Conservation (phyloP, 2,888 invertebrate genomes). For the Dromius quadrimaculatus region DNA sequence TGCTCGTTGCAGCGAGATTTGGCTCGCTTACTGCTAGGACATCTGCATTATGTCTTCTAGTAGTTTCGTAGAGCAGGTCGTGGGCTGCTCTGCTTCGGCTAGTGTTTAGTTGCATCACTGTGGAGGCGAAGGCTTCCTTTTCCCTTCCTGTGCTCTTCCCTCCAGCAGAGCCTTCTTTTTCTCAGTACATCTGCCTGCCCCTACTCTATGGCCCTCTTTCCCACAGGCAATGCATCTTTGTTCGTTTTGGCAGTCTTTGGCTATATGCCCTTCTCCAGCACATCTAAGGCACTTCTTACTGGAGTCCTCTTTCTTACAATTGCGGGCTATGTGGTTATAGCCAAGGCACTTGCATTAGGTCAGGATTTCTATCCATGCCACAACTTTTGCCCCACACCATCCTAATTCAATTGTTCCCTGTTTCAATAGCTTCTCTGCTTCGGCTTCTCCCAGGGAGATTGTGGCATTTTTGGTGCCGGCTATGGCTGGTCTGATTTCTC, state of each 20-base stretch:
- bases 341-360: background rate
- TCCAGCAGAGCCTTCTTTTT: background rate
- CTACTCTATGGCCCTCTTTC: background rate
- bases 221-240: background rate
- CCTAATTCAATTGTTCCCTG: background rate
- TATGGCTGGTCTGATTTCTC: too few species aligned
- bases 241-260: background rate
- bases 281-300: background rate
- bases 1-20: background rate
- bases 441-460: too few species aligned
- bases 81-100: background rate
- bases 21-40: background rate
- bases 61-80: background rate
- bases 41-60: background rate
- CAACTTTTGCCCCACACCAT: background rate
- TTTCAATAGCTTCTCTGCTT: background rate
- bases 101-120: background rate
- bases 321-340: background rate
- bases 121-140: too few species aligned
- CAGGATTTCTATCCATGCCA: background rate
- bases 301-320: background rate
- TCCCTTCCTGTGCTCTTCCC: background rate
- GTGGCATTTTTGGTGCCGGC: background rate
- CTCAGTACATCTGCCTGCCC: background rate
- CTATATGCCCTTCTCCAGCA: background rate